Conservation (phyloP, 2,797 vertebrate genomes). For the Cephalopachus bancanus region DNA sequence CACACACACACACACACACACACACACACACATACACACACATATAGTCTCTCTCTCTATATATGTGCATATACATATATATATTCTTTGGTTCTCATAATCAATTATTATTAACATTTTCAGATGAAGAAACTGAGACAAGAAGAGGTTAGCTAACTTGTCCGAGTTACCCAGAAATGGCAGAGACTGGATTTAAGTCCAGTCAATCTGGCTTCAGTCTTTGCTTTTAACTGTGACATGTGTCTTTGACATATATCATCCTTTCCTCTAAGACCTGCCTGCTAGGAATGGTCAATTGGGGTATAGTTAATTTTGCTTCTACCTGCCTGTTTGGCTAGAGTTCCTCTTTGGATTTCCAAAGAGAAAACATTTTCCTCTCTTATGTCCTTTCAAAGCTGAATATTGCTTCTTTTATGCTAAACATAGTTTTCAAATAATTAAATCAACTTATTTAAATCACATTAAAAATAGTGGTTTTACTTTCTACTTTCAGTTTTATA, state of each 20-base stretch:
- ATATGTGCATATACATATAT: not conserved
- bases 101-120: not conserved
- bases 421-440: conserved; percentile 22
- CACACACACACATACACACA: not conserved
- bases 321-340: not conserved
- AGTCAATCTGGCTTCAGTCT: not conserved
- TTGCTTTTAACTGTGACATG: not conserved
- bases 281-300: not conserved
- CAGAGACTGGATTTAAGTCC: not conserved
- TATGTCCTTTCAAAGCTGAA: not conserved
- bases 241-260: not conserved
- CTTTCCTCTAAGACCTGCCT: not conserved
- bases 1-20: not conserved
- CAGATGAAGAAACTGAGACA: conserved; percentile 1
- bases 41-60: too few relatives aligned
- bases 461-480: not conserved
- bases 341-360: conserved; percentile 1
- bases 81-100: conserved; percentile 25
- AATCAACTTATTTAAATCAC: conserved; percentile 34
- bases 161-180: not conserved
- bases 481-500: not conserved
- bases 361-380: not conserved
- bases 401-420: not conserved
- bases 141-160: not conserved
- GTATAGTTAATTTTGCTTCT: conserved; percentile 2